phyloP scores from a whole-genome alignment of 2,113 vertebrate genomes.

The Cottus gobio region DNA sequence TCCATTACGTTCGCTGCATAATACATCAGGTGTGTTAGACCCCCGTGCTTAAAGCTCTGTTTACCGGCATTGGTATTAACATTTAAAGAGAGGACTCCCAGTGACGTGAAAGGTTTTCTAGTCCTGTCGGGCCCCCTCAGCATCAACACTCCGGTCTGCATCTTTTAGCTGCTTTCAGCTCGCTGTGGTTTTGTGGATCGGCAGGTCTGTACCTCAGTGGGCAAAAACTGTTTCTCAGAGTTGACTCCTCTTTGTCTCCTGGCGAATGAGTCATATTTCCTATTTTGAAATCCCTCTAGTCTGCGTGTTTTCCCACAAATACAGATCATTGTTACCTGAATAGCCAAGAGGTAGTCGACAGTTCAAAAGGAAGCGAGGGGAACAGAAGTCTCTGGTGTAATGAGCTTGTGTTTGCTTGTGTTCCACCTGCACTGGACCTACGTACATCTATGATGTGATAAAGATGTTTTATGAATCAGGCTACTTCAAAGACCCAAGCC shows the following conservation, averaged over 20 bases:
- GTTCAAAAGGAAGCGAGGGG: background rate
- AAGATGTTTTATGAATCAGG: background rate
- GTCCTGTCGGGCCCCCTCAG: background rate
- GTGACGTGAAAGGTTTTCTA: slow-evolving; percentile 17
- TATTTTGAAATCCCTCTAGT: background rate
- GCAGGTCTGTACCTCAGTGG: background rate
- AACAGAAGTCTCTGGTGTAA: background rate
- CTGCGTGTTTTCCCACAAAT: background rate
- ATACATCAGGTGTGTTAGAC: background rate
- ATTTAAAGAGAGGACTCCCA: slow-evolving; percentile 29
- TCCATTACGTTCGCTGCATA: background rate
- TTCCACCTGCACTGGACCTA: background rate
- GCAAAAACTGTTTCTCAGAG: background rate
- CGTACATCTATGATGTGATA: background rate
- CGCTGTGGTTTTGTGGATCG: background rate
- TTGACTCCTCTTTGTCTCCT: background rate
- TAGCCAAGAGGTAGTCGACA: background rate
- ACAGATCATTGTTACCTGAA: background rate
- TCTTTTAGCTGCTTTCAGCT: background rate
- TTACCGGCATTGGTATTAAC: slow-evolving; percentile 37
- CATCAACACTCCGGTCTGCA: background rate
- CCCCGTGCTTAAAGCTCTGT: slow-evolving; percentile 4
- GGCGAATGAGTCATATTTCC: background rate
- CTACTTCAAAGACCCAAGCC: background rate
- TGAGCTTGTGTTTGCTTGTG: background rate